A percentile compares a stretch with the other conserved stretches of the same genome.
These are phyloP conservation scores for Takifugu bimaculatus DNA, from an alignment of 2,113 vertebrate genomes.

Conservation along the genomic window DNA sequence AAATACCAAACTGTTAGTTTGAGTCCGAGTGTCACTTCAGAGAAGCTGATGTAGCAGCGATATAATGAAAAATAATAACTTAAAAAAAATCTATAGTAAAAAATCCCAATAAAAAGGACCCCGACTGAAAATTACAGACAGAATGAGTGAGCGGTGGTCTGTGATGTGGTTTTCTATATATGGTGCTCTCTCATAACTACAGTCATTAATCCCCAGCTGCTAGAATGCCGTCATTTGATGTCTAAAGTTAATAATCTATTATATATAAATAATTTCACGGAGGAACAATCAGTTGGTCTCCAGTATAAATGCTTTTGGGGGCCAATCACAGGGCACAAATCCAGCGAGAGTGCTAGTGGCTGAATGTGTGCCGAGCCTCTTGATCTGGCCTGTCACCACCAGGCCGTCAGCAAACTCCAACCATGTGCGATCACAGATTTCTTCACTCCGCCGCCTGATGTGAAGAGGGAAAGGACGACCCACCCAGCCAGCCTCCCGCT, in stretches of 20 bases:
- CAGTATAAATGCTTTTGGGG: constrained; percentile 13
- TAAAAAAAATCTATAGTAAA: too few species aligned
- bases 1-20: too few species aligned
- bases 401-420: constrained; percentile 45
- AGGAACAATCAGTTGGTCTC: neutral
- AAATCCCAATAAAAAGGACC: neutral
- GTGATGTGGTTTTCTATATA: constrained; percentile 1
- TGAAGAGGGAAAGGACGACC: constrained; percentile 43
- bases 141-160: neutral
- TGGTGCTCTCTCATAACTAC: neutral
- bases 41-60: too few species aligned
- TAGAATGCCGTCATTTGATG: constrained; percentile 1
- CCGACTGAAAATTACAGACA: neutral
- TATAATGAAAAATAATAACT: too few species aligned
- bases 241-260: constrained; percentile 1
- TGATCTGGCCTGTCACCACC: constrained; percentile 41
- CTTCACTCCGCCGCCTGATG: constrained; percentile 46
- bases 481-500: constrained; percentile 45
- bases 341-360: constrained; percentile 20
- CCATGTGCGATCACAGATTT: constrained; percentile 39
- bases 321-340: constrained; percentile 11
- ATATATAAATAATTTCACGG: neutral
- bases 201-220: neutral
- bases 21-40: too few species aligned
- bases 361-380: constrained; percentile 24